Base-by-base conservation (phyloP, 2,113 vertebrate genomes). In the Eupsittula cactorum region DNA sequence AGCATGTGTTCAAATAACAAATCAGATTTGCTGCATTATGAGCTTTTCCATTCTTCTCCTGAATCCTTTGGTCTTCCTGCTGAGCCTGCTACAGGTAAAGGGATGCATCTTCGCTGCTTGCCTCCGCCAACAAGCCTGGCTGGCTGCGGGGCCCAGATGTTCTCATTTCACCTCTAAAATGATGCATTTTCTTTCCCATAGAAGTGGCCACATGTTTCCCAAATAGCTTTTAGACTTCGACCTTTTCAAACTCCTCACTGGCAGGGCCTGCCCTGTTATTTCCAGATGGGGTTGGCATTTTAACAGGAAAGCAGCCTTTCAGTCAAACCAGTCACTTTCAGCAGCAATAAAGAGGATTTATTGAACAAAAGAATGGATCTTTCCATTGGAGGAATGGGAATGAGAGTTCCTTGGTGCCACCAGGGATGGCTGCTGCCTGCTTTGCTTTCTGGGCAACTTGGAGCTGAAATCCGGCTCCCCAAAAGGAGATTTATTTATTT, bases 231-330 rank as follows among this genome's bases (percentile, higher is more conserved):
- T 28, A 53, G 82, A n/a, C 35, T 92, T 67, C 95, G 94, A 95
- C 94, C 92, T 97, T 96, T 96, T 92, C 94, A 75, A 55, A 25
- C 83, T 55, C 77, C 57, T 86, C 46, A 1, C 63, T 21, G 6
- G 62, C 3, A 0, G 23, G 68, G 4, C 14, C 84, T 2, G 16
- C 83, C 55, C 92, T 93, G 83, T 86, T 91, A 79, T 95, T 86
- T 84, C 91, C 73, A n/a, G 20, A 39, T 44, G 0, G 7, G 62
- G 60, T 47, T 96, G 96, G 91, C 93, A 97, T 97, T 96, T 96
- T 59, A 88, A 41, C 18, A 9, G 83, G 47, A 71, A 93, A 96
- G 82, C 2, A 86, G 35, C 81, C 65, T 91, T 88, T 73, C 77
- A 19, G 13, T 63, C 68, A 91, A 95, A 94, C 75, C 55, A 5